phyloP scores from a whole-genome alignment of 2,797 vertebrate genomes.

The Otus scops region DNA sequence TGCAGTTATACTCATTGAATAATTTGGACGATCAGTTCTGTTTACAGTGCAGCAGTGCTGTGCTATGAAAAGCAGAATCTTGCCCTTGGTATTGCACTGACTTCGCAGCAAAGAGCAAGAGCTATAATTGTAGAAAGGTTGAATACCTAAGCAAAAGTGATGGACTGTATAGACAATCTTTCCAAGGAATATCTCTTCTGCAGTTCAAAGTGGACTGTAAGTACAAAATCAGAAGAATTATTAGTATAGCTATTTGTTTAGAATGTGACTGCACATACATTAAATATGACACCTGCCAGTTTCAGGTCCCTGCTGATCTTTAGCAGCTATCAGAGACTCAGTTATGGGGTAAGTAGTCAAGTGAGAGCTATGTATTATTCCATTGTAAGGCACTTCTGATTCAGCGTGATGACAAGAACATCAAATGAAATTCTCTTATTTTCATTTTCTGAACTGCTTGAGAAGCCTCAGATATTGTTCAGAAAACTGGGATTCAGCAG shows the following conservation, averaged over 20 bases:
- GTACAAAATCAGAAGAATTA: background rate
- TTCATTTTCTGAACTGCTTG: background rate
- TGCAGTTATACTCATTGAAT: background rate
- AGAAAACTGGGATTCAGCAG: background rate
- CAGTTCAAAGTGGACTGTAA: background rate
- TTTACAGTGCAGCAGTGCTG: background rate
- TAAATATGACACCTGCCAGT: background rate
- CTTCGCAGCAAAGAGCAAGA: background rate
- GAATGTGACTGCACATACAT: background rate
- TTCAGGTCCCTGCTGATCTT: background rate
- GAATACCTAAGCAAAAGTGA: background rate
- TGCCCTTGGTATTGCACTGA: background rate
- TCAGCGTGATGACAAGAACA: background rate
- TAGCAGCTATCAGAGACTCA: background rate
- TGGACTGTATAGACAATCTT: background rate
- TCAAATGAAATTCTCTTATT: background rate
- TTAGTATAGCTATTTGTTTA: background rate
- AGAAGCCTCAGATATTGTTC: background rate
- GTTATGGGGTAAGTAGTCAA: background rate
- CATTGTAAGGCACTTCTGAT: background rate
- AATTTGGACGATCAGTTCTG: background rate
- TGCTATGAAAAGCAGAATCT: background rate
- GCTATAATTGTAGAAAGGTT: background rate
- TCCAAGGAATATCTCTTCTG: background rate
- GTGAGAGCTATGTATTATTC: background rate